Evolutionary conservation across 2,888 invertebrate genomes (phyloP), one percentile per base, ranked within the genome.

Genomic region (Sarcophaga variegata): DNA sequence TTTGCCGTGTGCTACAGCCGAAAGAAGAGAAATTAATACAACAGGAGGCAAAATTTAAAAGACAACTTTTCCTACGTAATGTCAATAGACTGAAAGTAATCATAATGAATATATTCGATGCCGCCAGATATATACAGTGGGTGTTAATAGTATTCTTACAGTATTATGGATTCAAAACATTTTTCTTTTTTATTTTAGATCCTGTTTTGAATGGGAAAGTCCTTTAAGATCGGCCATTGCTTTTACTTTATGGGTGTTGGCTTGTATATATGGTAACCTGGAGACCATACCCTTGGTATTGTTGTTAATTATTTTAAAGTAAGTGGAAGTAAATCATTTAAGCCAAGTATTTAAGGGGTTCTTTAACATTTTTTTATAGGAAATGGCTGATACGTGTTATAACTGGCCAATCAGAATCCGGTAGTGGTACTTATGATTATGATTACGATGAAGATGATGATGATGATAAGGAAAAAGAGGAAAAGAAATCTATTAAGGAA

Each of bases 131-230:
- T 92, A 95, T 99, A 89, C 97, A 98, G 97, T 97, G 93, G 96
- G 97, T 90, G 3, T n/a, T 59, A 67, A 27, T 8, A 37, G 37
- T 37, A 37, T 37, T 37, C 37, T 37, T 0, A 37, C 37, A 37
- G 37, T 37, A 37, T 37, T 37, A 37, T 0, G 37, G 37, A 37
- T 8, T n/a, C 27, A 27, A 27, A 25, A 27, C 4, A 4, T 27
- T 37, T 37, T 37, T 0, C 2, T 37, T 37, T 37, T 37, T 37
- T 8, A 37, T 94, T 94, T 11, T 93, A 97, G 97, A 94, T 98
- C 98, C 93, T 99, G 98, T 93, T 98, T 99, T 92, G 97, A 98
- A 93, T 99, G 99, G 99, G 98, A 99, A 92, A 98, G 97, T 6
- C 96, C 97, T 78, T 93, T 97, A 62, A 95, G 97, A 89, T 98